phyloP scores from a whole-genome alignment of 2,797 vertebrate genomes.

The Acrocephalus scirpaceus region DNA sequence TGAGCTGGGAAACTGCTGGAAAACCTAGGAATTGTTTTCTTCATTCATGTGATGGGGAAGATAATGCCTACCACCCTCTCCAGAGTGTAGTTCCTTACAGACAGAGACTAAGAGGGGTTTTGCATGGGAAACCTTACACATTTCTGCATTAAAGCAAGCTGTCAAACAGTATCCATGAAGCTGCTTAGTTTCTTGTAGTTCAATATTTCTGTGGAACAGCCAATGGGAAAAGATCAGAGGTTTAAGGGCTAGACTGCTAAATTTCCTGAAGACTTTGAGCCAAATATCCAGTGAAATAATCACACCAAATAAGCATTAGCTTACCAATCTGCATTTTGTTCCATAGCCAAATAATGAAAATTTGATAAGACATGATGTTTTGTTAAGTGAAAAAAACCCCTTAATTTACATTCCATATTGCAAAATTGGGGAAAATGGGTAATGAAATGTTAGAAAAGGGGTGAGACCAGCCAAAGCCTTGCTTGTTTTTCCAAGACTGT shows the following conservation, averaged over 20 bases:
- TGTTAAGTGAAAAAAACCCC: background rate
- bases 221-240: slow-evolving; percentile 4
- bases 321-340: slow-evolving; percentile 32
- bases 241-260: slow-evolving; percentile 14
- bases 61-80: background rate
- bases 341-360: slow-evolving; percentile 67
- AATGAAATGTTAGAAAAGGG: slow-evolving; percentile 62
- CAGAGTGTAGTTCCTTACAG: background rate
- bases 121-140: background rate
- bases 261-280: slow-evolving; percentile 29
- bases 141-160: slow-evolving; percentile 10
- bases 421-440: slow-evolving; percentile 67
- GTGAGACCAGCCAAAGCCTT: slow-evolving; percentile 54
- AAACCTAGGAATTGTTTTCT: background rate
- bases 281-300: slow-evolving; percentile 44
- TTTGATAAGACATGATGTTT: slow-evolving; percentile 60
- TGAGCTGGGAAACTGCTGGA: background rate
- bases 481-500: slow-evolving; percentile 71
- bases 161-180: slow-evolving; percentile 3
- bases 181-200: background rate
- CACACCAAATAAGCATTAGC: background rate
- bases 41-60: background rate
- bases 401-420: slow-evolving; percentile 76
- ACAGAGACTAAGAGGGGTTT: background rate
- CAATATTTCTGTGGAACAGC: slow-evolving; percentile 15